Conservation (phyloP, 92 coral and sea anemone species). For the Chrysogorgia sp. region DNA sequence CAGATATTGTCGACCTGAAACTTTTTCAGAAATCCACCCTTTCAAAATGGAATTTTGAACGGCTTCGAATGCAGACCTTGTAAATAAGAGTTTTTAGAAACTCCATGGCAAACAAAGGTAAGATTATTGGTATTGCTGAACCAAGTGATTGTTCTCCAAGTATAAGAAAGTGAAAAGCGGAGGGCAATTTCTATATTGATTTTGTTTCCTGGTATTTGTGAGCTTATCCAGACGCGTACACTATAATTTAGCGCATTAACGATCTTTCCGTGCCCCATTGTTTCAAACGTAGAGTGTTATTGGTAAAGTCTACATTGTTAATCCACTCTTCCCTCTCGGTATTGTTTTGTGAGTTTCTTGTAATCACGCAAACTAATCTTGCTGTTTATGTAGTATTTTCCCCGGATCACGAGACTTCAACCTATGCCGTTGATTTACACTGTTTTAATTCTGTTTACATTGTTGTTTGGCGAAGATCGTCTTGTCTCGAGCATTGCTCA, state of each 20-base stretch:
- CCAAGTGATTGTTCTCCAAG: too few species aligned
- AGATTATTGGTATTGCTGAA: too few species aligned
- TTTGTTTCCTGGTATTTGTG: not conserved
- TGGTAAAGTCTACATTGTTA: constrained; percentile 22
- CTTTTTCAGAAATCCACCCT: not conserved
- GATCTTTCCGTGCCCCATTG: not conserved
- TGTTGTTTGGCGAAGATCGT: not conserved
- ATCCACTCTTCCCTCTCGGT: not conserved
- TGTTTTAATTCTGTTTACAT: not conserved
- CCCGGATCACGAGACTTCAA: not conserved
- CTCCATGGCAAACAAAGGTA: too few species aligned
- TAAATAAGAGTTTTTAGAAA: too few species aligned
- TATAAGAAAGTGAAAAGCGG: too few species aligned
- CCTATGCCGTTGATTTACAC: not conserved
- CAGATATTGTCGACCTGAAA: not conserved
- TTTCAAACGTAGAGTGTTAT: not conserved
- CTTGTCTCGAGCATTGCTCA: too few species aligned
- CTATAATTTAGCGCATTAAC: constrained; percentile 1
- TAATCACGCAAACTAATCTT: constrained; percentile 1
- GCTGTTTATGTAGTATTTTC: not conserved
- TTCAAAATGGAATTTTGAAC: not conserved
- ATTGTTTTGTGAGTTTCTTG: not conserved
- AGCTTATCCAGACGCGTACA: not conserved
- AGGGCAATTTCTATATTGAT: too few species aligned
- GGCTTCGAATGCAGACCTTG: too few species aligned